Conservation (phyloP, 1,140 invertebrate genomes). For the Drosophila quadrilineata region DNA sequence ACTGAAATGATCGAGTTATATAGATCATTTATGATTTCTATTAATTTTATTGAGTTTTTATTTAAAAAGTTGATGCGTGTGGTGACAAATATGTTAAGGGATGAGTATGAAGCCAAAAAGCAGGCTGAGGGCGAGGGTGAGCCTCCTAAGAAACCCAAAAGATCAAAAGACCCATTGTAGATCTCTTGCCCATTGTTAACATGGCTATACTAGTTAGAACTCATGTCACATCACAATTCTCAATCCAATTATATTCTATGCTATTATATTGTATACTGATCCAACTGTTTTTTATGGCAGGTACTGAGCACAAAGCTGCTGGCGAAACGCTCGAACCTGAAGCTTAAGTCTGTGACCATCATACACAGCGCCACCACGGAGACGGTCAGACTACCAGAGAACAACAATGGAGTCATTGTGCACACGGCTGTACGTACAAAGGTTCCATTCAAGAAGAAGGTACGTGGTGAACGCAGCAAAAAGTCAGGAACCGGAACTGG, state of each 20-base stretch:
- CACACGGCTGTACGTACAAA: constrained; percentile 88
- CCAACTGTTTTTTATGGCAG: constrained; percentile 81
- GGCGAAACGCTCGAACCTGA: constrained; percentile 88
- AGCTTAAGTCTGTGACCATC: constrained; percentile 91
- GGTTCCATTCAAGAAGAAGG: constrained; percentile 88
- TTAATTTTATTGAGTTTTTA: constrained; percentile 15
- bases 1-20: not conserved
- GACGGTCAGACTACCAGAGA: constrained; percentile 89
- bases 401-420: constrained; percentile 87
- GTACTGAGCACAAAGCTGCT: constrained; percentile 89
- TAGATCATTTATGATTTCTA: constrained; percentile 1
- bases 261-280: not conserved
- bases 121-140: constrained; percentile 51
- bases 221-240: constrained; percentile 3
- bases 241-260: not conserved
- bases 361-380: constrained; percentile 93
- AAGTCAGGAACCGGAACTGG: constrained; percentile 33
- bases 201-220: constrained; percentile 30
- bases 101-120: constrained; percentile 67
- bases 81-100: constrained; percentile 69
- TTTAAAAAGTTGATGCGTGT: constrained; percentile 64
- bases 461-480: constrained; percentile 85
- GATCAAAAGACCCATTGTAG: constrained; percentile 36
- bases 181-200: constrained; percentile 5
- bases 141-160: constrained; percentile 25